Conservation (phyloP, 2,797 vertebrate genomes). For the Schizopygopsis pylzovi region DNA sequence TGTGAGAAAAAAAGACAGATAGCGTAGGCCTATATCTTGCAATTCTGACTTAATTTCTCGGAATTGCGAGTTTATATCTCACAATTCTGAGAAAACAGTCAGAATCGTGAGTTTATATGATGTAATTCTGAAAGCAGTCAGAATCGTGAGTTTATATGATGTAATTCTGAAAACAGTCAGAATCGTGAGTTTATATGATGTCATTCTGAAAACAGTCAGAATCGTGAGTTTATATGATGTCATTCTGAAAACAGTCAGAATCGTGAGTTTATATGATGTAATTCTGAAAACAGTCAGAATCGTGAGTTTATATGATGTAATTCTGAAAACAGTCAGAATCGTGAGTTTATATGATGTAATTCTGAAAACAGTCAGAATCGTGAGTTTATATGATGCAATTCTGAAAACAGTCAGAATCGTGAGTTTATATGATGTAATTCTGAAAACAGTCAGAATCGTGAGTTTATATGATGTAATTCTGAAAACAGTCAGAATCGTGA, state of each 20-base stretch:
- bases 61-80: too few relatives aligned
- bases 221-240: not conserved
- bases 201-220: not conserved
- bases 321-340: not conserved
- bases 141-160: not conserved
- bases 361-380: not conserved
- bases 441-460: too few relatives aligned
- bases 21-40: too few relatives aligned
- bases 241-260: not conserved
- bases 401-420: not conserved
- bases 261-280: not conserved
- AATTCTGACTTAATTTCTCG: too few relatives aligned
- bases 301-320: not conserved
- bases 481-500: too few relatives aligned
- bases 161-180: not conserved
- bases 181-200: not conserved
- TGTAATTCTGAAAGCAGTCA: not conserved
- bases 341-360: not conserved
- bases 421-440: too few relatives aligned
- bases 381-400: not conserved
- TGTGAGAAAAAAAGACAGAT: too few relatives aligned
- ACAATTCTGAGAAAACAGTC: too few relatives aligned
- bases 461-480: too few relatives aligned
- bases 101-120: too few relatives aligned
- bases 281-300: not conserved